Evolutionary conservation across 2,797 vertebrate genomes (phyloP), one percentile per base, ranked within the genome.

Genomic region (Centropyge bicolor): DNA sequence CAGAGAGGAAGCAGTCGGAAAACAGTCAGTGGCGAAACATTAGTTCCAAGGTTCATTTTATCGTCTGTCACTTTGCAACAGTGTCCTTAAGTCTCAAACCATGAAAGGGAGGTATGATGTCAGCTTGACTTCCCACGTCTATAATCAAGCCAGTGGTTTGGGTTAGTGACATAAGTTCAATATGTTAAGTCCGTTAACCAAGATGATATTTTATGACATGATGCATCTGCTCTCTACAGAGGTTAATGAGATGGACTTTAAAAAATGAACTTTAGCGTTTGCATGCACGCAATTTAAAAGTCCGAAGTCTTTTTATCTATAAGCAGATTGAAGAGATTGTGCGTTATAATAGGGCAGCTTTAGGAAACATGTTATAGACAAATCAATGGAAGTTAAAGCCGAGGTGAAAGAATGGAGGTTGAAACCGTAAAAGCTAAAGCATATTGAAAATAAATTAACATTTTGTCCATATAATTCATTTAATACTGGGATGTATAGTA

Each of bases 11-110:
- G 46, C 7, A 46, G 41, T 4, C 5, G 70, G 43, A 77, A 48
- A 55, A 56, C 24, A 46, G 45, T 1, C 45, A 46, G 45, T 43
- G 27, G 27, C 27, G 4, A 31, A 31, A 31, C 27, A 31, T 31
- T 31, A 31, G 27, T 4, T 31, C 27, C 27, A 5, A 16, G 3
- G 0, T 52, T 2, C 16, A 5, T 35, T 41, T 71, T 51, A 36
- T 48, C 54, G 35, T 27, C 38, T 1, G 17, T 78, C 74, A 67
- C 74, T 57, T 55, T 45, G 70, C 66, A 78, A 66, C 31, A 22
- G 54, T 31, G 70, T 41, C 70, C 38, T 51, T 43, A 10, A 0
- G 1, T 67, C 60, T 70, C 20, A 52, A 9, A 48, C 31, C 12
- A n/a, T 45, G 8, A 65, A 49, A 2, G 1, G 5, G 11, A 2